Evolutionary conservation across 2,888 invertebrate genomes (phyloP).

Genomic region (Xanthorhoe designata): DNA sequence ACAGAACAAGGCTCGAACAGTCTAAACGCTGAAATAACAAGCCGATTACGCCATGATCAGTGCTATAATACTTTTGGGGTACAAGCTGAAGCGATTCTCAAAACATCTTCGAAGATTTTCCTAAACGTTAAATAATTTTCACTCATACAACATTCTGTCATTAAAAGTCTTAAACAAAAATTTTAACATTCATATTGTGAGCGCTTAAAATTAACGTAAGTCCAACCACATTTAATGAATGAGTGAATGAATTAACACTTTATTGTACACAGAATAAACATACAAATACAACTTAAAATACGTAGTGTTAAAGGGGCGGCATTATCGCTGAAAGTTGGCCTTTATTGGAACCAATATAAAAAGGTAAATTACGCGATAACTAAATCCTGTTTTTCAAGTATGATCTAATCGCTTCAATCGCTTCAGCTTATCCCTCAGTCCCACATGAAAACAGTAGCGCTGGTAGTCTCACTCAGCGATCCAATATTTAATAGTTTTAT

Average conservation of each 20-base stretch:
- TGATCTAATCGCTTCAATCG: slow-evolving; percentile 47
- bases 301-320: too few species aligned
- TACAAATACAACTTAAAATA: too few species aligned
- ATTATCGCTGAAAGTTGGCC: too few species aligned
- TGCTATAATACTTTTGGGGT: slow-evolving; percentile 61
- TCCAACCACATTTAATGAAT: too few species aligned
- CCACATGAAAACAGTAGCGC: slow-evolving; percentile 72
- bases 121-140: neutral
- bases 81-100: slow-evolving; percentile 42
- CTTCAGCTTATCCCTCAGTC: slow-evolving; percentile 61
- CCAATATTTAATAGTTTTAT: slow-evolving; percentile 86
- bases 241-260: too few species aligned
- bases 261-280: too few species aligned
- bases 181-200: neutral
- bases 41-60: slow-evolving; percentile 80
- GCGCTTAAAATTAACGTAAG: too few species aligned
- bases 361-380: too few species aligned
- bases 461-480: slow-evolving; percentile 85
- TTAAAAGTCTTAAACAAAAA: too few species aligned
- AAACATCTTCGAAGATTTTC: neutral
- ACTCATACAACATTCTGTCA: too few species aligned
- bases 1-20: slow-evolving; percentile 80
- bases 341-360: too few species aligned
- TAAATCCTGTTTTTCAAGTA: too few species aligned
- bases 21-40: slow-evolving; percentile 84